Percentiles rank a stretch among this genome's conserved stretches.
phyloP scores from a whole-genome alignment of 2,113 vertebrate genomes.

The Rhabdomys dilectus region DNA sequence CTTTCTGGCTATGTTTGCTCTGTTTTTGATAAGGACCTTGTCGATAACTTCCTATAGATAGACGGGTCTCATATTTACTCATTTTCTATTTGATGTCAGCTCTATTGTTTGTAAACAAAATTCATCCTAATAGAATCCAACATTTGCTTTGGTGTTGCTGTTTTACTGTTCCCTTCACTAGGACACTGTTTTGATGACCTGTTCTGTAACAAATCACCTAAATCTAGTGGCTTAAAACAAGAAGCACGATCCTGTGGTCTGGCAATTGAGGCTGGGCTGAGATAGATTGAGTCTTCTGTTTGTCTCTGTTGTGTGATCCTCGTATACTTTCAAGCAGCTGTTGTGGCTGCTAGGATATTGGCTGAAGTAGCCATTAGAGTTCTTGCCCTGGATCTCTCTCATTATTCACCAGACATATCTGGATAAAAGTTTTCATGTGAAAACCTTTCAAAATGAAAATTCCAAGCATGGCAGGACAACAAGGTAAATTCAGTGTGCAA shows the following conservation, averaged over 20 bases:
- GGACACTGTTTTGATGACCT: not conserved
- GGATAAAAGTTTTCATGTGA: not conserved
- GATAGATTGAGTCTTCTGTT: conserved; percentile 39
- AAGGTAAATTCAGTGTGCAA: not conserved
- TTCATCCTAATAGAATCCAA: not conserved
- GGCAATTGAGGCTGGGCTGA: conserved; percentile 29
- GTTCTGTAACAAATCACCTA: not conserved
- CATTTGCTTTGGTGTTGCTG: not conserved
- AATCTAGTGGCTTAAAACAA: conserved; percentile 8
- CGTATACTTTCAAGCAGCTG: not conserved
- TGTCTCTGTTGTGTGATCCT: not conserved
- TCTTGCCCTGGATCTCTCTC: conserved; percentile 26
- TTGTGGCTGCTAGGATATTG: not conserved
- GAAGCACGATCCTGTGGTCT: conserved; percentile 14
- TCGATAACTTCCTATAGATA: not conserved
- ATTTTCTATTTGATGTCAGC: not conserved
- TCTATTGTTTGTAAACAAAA: conserved; percentile 32
- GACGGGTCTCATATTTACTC: not conserved
- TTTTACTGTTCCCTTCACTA: not conserved
- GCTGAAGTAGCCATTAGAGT: conserved; percentile 21
- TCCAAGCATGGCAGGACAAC: conserved; percentile 31
- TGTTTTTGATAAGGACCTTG: not conserved
- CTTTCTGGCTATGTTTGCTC: not conserved
- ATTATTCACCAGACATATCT: not conserved
- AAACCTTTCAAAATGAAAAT: not conserved